Base-by-base conservation (phyloP, 1,140 invertebrate species). In the Plutomurus gul region DNA sequence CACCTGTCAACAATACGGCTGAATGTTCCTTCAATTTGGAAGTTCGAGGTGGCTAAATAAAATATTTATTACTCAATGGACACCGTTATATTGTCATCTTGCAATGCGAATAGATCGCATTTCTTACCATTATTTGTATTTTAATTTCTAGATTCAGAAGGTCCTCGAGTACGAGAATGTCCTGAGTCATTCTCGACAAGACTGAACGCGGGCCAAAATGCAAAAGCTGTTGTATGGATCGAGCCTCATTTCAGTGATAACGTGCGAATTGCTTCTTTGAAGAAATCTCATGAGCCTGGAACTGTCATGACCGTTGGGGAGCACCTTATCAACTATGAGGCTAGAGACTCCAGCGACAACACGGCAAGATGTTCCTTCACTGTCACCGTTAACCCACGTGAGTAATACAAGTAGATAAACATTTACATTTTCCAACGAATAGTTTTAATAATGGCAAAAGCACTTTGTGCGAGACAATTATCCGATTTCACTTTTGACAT, bases 171-270 rank as follows among this genome's bases (percentile, higher is more conserved):
- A 20, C 84, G 85, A 18, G 88, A 87, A 76, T 93, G 92, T 84
- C 92, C 92, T 0, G 85, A 87, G 51, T 90, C 91, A 1, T 90
- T 92, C 81, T 88, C 90, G 56, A 89, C 91, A 5, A 83, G 87
- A 20, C 83, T 92, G 39, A 86, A 85, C 49, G 86, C 86, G 20
- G 88, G 90, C 11, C 89, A 91, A 84, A 85, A 84, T 1, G 87
- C 87, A 46, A 87, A 88, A 27, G 85, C 87, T 3, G 89, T 93
- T 22, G 88, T 87, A 56, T 93, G 92, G 92, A 88, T 89, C 73
- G 92, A 93, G 83, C 92, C 92, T 0, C 85, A 87, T 11, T 92
- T 93, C 82, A 87, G 86, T 22, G 91, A 92, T 84, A 91, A 92
- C 84, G 88, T 91, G 27, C 43, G 82, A 49, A 78, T 84, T 47